These are phyloP conservation scores for Tenthredo livida DNA, from an alignment of 2,888 invertebrate genomes.

Conservation along the genomic window DNA sequence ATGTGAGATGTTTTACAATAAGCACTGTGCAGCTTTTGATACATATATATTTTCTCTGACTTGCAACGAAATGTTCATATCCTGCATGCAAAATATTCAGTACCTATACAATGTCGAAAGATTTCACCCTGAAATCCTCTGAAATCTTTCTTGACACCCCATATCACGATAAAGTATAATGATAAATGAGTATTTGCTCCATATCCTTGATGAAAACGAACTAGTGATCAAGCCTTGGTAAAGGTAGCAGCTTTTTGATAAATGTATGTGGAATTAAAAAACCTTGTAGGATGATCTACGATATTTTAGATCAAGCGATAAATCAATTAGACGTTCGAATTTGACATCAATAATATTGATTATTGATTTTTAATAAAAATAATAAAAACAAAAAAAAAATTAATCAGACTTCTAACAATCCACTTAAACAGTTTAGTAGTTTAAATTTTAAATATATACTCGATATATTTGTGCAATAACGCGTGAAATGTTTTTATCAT, in stretches of 20 bases:
- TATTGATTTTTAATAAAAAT: background rate
- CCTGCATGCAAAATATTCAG: background rate
- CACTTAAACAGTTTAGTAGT: background rate
- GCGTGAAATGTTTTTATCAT: background rate
- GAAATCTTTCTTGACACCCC: conserved; percentile 11
- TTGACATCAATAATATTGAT: background rate
- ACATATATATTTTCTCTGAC: background rate
- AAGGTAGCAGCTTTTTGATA: background rate
- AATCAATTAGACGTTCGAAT: background rate
- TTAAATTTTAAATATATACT: background rate
- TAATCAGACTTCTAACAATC: conserved; percentile 27
- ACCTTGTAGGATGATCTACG: background rate
- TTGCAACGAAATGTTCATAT: background rate
- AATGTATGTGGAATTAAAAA: background rate
- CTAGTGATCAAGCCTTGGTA: background rate
- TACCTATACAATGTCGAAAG: background rate
- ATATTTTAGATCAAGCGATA: background rate
- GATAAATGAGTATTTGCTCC: conserved; percentile 18
- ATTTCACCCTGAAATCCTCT: conserved; percentile 11
- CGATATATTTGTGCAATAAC: conserved; percentile 27
- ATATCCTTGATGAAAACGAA: background rate
- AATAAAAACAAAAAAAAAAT: background rate
- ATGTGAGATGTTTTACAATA: background rate
- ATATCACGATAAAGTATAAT: conserved; percentile 42
- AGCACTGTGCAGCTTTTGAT: background rate